Evolutionary conservation across 2,888 invertebrate species (phyloP).

Genomic region (Orthonevra nobilis): DNA sequence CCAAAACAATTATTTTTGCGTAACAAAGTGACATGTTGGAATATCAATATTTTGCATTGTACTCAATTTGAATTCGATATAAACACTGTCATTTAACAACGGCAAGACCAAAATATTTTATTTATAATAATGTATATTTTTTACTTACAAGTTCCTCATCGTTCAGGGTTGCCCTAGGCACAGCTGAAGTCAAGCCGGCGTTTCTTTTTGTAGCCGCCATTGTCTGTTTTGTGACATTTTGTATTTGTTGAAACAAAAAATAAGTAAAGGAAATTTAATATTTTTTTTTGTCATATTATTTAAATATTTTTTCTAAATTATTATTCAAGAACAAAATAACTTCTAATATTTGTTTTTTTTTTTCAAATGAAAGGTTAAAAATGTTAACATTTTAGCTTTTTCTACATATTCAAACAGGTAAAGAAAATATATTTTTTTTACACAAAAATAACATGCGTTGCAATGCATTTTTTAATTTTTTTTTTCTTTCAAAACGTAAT

Average conservation of each 20-base stretch:
- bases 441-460: conserved; percentile 54
- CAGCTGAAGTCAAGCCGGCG: conserved; percentile 97
- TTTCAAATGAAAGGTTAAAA: conserved; percentile 8
- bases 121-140: not conserved
- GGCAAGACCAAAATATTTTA: too few species aligned
- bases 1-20: too few species aligned
- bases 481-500: not conserved
- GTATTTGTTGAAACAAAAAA: not conserved
- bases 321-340: conserved; percentile 10
- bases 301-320: not conserved
- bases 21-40: too few species aligned
- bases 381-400: conserved; percentile 17
- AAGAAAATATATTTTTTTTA: conserved; percentile 14
- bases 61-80: too few species aligned
- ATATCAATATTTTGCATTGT: too few species aligned
- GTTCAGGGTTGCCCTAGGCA: conserved; percentile 97
- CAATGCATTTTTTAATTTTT: conserved; percentile 46
- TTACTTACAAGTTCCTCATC: conserved; percentile 98
- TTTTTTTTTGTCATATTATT: not conserved
- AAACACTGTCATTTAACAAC: too few species aligned
- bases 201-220: conserved; percentile 99
- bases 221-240: conserved; percentile 85
- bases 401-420: conserved; percentile 41
- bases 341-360: conserved; percentile 40
- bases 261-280: not conserved